Evolutionary conservation across 1,140 invertebrate species (phyloP).

Genomic region (Lordiphosa collinella): DNA sequence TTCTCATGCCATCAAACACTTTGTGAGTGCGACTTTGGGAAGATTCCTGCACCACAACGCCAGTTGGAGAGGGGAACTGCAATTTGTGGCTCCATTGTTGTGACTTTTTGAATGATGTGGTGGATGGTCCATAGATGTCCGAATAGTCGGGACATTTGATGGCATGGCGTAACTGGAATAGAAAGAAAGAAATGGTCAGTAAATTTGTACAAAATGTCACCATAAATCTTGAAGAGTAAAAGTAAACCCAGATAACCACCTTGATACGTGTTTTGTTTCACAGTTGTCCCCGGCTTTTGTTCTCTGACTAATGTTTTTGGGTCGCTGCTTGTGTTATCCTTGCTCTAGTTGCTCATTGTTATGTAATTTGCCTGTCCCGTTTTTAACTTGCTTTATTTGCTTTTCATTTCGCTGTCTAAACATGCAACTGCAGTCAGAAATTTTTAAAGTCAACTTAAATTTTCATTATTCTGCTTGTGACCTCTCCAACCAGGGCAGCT

Average conservation of each 20-base stretch:
- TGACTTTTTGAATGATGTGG: constrained; percentile 47
- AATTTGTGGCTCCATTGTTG: constrained; percentile 68
- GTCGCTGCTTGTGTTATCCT: constrained; percentile 58
- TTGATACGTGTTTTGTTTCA: constrained; percentile 17
- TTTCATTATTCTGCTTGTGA: neutral
- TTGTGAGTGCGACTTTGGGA: constrained; percentile 63
- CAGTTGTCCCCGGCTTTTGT: constrained; percentile 1
- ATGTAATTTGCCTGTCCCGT: constrained; percentile 50
- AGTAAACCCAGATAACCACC: constrained; percentile 17
- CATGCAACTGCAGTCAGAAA: no score
- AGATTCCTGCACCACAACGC: constrained; percentile 15
- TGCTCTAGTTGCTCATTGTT: constrained; percentile 60
- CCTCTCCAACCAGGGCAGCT: no score
- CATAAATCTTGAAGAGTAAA: constrained; percentile 27
- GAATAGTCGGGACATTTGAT: constrained; percentile 62
- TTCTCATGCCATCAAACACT: constrained; percentile 74
- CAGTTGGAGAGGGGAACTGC: constrained; percentile 22
- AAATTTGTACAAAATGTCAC: neutral
- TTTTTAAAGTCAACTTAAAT: no score
- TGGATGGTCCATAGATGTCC: constrained; percentile 60
- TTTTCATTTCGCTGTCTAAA: constrained; percentile 59
- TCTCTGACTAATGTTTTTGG: constrained; percentile 58
- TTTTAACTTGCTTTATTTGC: constrained; percentile 53
- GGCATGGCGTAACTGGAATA: constrained; percentile 53
- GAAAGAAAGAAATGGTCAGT: constrained; percentile 13